Conservation (phyloP, 2,888 invertebrate species). For the Drosophila nigritarsus region DNA sequence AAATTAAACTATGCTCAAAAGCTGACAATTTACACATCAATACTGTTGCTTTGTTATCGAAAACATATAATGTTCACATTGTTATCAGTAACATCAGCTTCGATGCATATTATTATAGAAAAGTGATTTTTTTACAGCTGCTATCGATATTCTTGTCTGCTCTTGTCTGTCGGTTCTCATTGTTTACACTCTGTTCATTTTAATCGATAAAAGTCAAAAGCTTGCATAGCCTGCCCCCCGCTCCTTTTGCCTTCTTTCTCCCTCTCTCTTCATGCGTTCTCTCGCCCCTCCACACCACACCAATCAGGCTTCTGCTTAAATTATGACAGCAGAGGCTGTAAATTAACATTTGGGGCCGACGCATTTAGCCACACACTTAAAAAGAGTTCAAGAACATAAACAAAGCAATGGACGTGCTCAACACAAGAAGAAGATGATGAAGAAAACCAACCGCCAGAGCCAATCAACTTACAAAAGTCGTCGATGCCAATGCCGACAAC, state of each 20-base stretch:
- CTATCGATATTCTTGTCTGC: not conserved
- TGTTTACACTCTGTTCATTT: not conserved
- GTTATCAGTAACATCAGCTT: not conserved
- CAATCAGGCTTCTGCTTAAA: constrained; percentile 36
- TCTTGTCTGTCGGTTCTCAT: not conserved
- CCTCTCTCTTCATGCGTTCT: not conserved
- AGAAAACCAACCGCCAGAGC: constrained; percentile 45
- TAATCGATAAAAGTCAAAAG: constrained; percentile 5
- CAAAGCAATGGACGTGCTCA: constrained; percentile 62
- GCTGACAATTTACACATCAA: not conserved
- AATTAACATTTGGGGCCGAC: constrained; percentile 70
- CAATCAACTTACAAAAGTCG: constrained; percentile 71
- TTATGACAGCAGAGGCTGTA: constrained; percentile 68
- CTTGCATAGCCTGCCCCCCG: not conserved
- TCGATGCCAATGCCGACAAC: constrained; percentile 50
- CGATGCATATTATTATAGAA: not conserved
- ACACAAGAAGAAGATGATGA: constrained; percentile 18
- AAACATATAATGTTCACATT: not conserved
- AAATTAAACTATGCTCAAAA: not conserved
- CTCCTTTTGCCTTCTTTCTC: not conserved
- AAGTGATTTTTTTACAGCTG: not conserved
- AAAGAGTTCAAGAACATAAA: constrained; percentile 80
- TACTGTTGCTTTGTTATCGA: not conserved
- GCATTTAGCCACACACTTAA: constrained; percentile 57
- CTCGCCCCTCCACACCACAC: constrained; percentile 1